phyloP scores from a whole-genome alignment of 53 echinoderm and acorn worm genomes.

The Glandiceps talaboti region DNA sequence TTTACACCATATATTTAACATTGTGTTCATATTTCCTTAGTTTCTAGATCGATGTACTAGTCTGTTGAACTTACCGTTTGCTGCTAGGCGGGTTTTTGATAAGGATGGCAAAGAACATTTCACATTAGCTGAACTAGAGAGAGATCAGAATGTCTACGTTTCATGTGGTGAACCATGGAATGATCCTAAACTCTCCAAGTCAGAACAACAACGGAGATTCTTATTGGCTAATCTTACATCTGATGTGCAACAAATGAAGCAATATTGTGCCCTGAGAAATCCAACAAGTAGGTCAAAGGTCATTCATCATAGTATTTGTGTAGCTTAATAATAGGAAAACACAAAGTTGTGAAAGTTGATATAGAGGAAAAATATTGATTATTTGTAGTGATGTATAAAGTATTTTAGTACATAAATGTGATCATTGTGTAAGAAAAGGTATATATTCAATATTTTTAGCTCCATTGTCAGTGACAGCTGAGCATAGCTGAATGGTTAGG shows the following conservation, averaged over 20 bases:
- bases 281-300: constrained; percentile 43
- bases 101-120: constrained; percentile 46
- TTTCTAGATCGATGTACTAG: constrained; percentile 82
- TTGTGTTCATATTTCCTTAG: constrained; percentile 30
- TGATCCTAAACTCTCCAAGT: constrained; percentile 59
- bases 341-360: no score
- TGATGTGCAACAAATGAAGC: constrained; percentile 79
- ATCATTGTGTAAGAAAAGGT: no score
- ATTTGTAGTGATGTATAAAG: no score
- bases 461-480: no score
- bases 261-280: constrained; percentile 59
- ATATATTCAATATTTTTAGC: no score
- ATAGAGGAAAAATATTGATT: no score
- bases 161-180: constrained; percentile 82
- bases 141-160: constrained; percentile 78
- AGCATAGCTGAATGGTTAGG: no score
- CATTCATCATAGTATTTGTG: neutral
- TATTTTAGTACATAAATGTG: no score
- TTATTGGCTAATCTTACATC: constrained; percentile 62
- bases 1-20: no score
- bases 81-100: constrained; percentile 72
- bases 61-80: constrained; percentile 72
- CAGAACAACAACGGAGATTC: constrained; percentile 78
- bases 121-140: constrained; percentile 38
- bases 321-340: no score